These are phyloP conservation scores for Labia minor DNA, from an alignment of 2,888 invertebrate genomes.

Conservation along the genomic window DNA sequence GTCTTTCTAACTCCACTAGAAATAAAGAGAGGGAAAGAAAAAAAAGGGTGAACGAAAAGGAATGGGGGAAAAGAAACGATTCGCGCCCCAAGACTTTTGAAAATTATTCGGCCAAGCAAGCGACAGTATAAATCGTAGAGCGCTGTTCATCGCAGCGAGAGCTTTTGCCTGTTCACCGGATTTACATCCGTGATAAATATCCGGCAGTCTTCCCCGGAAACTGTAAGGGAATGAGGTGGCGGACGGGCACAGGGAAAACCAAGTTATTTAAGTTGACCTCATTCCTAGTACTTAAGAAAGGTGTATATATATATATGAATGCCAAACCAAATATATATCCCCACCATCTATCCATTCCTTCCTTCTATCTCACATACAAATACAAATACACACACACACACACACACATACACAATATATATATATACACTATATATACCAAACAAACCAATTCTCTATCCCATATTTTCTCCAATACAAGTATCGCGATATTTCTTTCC, in stretches of 20 bases:
- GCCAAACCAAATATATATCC: not conserved
- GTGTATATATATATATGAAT: not conserved
- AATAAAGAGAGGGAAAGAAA: not conserved
- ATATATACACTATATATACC: no score
- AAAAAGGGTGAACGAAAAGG: not conserved
- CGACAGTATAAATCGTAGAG: conserved; percentile 13
- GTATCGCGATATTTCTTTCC: no score
- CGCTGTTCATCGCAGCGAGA: not conserved
- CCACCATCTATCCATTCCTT: not conserved
- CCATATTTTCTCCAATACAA: no score
- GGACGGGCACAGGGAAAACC: not conserved
- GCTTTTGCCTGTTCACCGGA: conserved; percentile 7
- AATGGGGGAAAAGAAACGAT: not conserved
- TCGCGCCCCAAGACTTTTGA: not conserved
- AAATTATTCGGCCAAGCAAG: not conserved
- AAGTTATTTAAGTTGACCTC: conserved; percentile 1
- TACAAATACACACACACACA: no score
- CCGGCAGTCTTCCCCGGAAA: conserved; percentile 2
- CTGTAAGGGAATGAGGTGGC: not conserved
- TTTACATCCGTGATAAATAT: conserved; percentile 13
- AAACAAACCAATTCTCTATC: no score
- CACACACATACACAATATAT: no score
- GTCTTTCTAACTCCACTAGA: not conserved
- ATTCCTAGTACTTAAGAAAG: not conserved
- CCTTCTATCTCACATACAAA: no score